phyloP scores from a whole-genome alignment of 2,797 vertebrate species.

The Chiropotes sagulatus region DNA sequence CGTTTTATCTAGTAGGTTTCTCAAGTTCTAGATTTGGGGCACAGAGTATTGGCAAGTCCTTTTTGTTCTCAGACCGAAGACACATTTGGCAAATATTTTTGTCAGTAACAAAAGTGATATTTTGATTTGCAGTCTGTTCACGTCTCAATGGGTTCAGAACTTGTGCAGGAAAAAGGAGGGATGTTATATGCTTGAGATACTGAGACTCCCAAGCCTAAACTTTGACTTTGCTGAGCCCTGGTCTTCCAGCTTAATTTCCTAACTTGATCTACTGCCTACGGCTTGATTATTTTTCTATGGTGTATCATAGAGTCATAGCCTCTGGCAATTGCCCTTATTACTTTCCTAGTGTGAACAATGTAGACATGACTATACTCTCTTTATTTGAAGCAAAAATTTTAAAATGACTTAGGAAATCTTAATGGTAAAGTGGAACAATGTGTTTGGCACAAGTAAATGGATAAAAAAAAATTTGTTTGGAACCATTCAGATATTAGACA shows the following conservation, averaged over 20 bases:
- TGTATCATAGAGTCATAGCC: not conserved
- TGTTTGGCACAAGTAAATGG: not conserved
- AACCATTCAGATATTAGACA: not conserved
- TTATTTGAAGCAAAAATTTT: slow-evolving; percentile 25
- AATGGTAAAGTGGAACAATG: not conserved
- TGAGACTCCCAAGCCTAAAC: not conserved
- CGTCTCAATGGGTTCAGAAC: not conserved
- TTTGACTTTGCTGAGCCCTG: not conserved
- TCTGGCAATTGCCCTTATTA: not conserved
- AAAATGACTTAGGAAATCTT: not conserved
- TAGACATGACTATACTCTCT: not conserved
- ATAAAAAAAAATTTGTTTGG: not conserved
- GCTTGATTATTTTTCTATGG: not conserved
- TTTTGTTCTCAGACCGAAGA: not conserved
- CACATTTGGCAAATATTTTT: not conserved
- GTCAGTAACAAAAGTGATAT: not conserved
- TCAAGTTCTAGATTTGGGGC: not conserved
- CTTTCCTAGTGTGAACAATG: not conserved
- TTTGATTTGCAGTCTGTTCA: slow-evolving; percentile 7
- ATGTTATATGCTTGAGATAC: not conserved
- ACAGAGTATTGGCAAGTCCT: not conserved
- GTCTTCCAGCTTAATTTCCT: slow-evolving; percentile 3
- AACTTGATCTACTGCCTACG: not conserved
- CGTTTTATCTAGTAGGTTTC: not conserved
- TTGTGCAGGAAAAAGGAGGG: not conserved